Evolutionary conservation across 2,113 vertebrate species (phyloP).

Genomic region (Rhagologus leucostigma): DNA sequence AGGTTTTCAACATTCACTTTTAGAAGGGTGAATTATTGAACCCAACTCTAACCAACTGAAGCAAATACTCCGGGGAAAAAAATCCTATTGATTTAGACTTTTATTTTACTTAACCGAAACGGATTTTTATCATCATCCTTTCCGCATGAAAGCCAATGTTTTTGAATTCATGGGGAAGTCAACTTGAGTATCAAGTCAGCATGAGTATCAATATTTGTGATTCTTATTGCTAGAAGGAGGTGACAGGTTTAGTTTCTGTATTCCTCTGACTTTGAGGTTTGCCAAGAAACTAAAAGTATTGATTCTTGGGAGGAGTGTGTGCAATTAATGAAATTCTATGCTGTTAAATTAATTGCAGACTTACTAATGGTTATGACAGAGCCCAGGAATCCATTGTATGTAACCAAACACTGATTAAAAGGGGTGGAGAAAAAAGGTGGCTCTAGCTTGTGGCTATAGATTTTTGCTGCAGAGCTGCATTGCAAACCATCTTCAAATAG

Average conservation of each 20-base stretch:
- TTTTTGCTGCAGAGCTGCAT: neutral
- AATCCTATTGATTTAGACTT: neutral
- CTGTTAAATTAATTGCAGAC: neutral
- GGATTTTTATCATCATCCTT: neutral
- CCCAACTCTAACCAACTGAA: neutral
- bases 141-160: neutral
- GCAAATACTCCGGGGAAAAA: neutral
- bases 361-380: neutral
- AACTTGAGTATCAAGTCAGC: too few species aligned
- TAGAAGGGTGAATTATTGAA: neutral
- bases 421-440: neutral
- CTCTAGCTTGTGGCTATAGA: neutral
- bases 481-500: neutral
- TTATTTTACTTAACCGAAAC: neutral
- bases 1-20: neutral
- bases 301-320: neutral
- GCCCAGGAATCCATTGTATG: neutral
- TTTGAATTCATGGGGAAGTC: neutral
- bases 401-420: neutral
- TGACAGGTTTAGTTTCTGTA: neutral
- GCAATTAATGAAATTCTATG: neutral
- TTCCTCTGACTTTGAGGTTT: neutral
- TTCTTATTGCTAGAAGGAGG: neutral
- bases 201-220: neutral
- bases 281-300: neutral